Evolutionary conservation across 2,888 invertebrate genomes (phyloP).

Genomic region (Metallyticus violacea): DNA sequence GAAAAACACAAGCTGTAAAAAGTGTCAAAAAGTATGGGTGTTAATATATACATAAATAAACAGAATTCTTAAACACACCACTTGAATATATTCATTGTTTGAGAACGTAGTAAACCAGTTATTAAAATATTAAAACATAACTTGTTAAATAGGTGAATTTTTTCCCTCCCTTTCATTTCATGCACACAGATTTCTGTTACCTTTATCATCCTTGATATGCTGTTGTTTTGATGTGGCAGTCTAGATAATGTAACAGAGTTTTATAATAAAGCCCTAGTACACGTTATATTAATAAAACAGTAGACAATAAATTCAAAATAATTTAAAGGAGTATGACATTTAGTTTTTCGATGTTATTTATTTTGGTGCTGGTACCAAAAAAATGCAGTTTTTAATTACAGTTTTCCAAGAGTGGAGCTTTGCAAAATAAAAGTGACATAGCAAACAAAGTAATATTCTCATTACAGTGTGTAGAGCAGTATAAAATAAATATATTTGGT

Average conservation of each 20-base stretch:
- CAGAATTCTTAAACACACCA: conserved; percentile 35
- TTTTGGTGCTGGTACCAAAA: background rate
- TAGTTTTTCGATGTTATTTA: background rate
- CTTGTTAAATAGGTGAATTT: conserved; percentile 11
- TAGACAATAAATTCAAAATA: conserved; percentile 13
- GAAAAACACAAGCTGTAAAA: conserved; percentile 33
- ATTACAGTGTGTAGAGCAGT: background rate
- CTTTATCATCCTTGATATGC: conserved; percentile 2
- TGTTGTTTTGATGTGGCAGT: background rate
- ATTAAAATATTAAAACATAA: conserved; percentile 32
- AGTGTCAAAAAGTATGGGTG: conserved; percentile 35
- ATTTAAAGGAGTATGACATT: background rate
- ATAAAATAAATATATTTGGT: background rate
- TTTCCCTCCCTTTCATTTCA: background rate
- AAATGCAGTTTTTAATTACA: background rate
- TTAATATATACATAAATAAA: conserved; percentile 36
- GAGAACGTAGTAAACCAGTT: conserved; percentile 31
- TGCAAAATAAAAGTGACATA: background rate
- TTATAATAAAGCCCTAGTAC: background rate
- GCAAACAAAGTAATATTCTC: background rate
- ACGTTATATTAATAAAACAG: background rate
- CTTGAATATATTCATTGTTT: conserved; percentile 33
- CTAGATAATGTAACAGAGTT: background rate
- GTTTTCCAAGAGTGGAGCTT: background rate
- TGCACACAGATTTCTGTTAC: background rate